Evolutionary conservation across 2,113 vertebrate genomes (phyloP), one percentile per base, ranked within the genome.

Genomic region (Talpa occidentalis): DNA sequence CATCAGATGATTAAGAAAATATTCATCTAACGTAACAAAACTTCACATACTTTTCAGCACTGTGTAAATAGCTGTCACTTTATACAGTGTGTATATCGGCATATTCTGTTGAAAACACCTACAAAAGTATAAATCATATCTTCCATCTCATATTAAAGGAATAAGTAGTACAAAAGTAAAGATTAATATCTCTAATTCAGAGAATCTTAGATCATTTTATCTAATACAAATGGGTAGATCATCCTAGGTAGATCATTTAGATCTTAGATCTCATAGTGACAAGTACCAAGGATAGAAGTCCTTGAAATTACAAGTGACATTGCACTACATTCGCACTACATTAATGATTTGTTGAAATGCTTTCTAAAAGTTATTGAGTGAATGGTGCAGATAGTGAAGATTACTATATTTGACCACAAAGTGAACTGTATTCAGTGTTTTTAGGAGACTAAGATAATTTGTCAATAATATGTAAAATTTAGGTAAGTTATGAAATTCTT

Each of bases 211-310:
- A 24, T 84, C 74, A 64, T 66, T 90, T 67, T 44, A 32, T 77
- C 64, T 81, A 37, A n/a, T 80, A 60, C 10, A 84, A 21, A 42
- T 37, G 6, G 12, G 2, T 40, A 47, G 19, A 35, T 80, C 54
- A 21, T 84, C 66, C 37, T 73, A 21, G 44, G 69, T 62, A 52
- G 40, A 32, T 81, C 12, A 86, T 69, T 76, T 5, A 93, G 42
- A 64, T 95, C 54, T 82, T 56, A 91, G 49, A 11, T 83, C 47
- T 66, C 32, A 9, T 22, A 49, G 1, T 49, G 35, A 77, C 14
- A 83, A 56, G 98, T 99, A 92, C 96, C 98, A 96, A 98, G 97
- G 99, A 21, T 56, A 22, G 54, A 99, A 62, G 97, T 99, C 56
- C 98, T 97, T 10, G 98, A 99, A 94, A 98, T 99, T 87, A 95